These are phyloP conservation scores for Belgica antarctica DNA, from an alignment of 2,888 invertebrate genomes.

Conservation along the genomic window DNA sequence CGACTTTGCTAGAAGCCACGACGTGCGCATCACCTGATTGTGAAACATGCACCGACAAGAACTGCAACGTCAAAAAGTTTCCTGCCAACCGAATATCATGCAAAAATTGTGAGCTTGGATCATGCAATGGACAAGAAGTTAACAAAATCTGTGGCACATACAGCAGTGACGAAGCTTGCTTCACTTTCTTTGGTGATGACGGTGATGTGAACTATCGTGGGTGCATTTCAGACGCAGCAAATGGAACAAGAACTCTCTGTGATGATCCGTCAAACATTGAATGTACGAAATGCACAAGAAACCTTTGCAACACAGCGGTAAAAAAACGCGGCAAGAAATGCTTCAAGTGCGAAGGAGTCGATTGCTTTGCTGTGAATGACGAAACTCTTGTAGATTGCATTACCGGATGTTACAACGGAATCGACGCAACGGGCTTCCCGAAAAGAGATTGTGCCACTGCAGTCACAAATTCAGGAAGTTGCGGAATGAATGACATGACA, in stretches of 20 bases:
- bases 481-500: neutral
- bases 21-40: neutral
- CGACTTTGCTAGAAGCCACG: constrained; percentile 9
- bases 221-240: neutral
- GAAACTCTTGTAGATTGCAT: constrained; percentile 19
- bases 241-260: constrained; percentile 26
- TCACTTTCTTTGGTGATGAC: constrained; percentile 21
- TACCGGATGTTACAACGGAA: constrained; percentile 22
- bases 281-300: constrained; percentile 36
- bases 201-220: constrained; percentile 6
- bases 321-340: constrained; percentile 29
- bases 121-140: neutral
- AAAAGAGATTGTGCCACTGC: constrained; percentile 32
- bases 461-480: neutral
- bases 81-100: constrained; percentile 30
- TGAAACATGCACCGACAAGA: neutral
- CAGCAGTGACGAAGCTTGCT: neutral
- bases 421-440: neutral
- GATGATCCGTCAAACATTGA: constrained; percentile 24
- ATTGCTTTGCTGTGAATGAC: constrained; percentile 12
- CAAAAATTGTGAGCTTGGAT: neutral
- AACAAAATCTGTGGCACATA: constrained; percentile 25
- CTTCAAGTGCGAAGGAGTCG: constrained; percentile 25
- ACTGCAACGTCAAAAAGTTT: constrained; percentile 10
- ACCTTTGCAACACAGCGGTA: constrained; percentile 1